These are phyloP conservation scores for Chloropsis cyanopogon DNA, from an alignment of 2,113 vertebrate species.

Conservation along the genomic window DNA sequence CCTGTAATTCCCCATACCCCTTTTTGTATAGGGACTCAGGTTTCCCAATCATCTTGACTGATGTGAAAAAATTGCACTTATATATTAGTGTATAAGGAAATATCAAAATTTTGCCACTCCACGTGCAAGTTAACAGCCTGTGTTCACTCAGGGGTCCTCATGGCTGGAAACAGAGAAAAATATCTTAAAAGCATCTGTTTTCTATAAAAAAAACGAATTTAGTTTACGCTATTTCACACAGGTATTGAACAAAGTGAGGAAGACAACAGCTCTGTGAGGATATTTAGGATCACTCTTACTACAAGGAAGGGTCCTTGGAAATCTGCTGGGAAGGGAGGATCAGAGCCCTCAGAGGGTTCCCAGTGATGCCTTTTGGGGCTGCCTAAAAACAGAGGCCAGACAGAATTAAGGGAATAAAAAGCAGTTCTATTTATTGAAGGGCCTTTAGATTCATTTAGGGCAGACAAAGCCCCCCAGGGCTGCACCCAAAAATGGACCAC, in stretches of 20 bases:
- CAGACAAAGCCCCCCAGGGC: background rate
- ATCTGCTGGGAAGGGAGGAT: background rate
- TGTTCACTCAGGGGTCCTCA: background rate
- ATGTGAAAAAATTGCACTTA: background rate
- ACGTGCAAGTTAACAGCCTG: background rate
- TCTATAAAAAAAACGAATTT: background rate
- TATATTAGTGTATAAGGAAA: fast-evolving
- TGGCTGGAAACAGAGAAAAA: background rate
- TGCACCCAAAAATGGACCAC: background rate
- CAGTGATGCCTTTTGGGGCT: background rate
- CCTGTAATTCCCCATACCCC: background rate
- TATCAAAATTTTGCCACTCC: background rate
- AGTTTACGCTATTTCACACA: background rate
- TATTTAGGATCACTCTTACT: background rate
- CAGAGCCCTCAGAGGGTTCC: background rate
- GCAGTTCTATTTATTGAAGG: background rate
- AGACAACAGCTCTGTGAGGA: background rate
- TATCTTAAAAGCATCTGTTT: background rate
- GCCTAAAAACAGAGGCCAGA: background rate
- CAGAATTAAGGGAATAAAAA: background rate
- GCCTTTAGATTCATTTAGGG: too few relatives aligned
- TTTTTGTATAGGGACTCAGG: background rate
- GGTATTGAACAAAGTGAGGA: background rate
- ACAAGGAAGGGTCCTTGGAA: too few relatives aligned
- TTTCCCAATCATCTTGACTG: background rate